phyloP scores from a whole-genome alignment of 2,113 vertebrate species.

The Carassius gibelio region DNA sequence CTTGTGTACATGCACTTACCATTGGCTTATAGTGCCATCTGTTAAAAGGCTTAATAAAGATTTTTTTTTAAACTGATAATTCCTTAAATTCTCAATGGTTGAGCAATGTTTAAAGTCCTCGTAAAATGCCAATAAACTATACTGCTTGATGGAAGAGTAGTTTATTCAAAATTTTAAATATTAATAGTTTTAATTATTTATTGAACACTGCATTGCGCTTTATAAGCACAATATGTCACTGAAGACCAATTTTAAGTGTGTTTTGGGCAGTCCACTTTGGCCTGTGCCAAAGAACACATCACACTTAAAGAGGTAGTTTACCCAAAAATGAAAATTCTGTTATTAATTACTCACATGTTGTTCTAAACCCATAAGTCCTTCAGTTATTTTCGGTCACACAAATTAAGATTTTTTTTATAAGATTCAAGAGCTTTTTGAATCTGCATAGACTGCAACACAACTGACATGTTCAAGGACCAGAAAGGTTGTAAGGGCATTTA shows the following conservation, averaged over 20 bases:
- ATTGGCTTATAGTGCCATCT: not conserved
- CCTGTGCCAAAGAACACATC: not conserved
- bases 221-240: not conserved
- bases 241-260: not conserved
- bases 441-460: not conserved
- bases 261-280: not conserved
- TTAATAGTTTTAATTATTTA: not conserved
- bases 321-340: not conserved
- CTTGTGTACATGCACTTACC: not conserved
- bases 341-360: not conserved
- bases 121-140: not conserved
- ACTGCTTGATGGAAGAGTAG: not conserved
- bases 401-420: not conserved
- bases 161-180: constrained; percentile 3
- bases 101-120: not conserved
- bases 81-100: not conserved
- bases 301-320: not conserved
- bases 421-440: not conserved
- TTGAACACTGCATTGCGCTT: not conserved
- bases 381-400: not conserved
- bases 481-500: not conserved
- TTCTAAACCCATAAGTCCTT: no score
- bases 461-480: not conserved
- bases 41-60: not conserved
- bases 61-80: not conserved